Conservation (phyloP, 2,888 invertebrate species). For the Diarsia brunnea region DNA sequence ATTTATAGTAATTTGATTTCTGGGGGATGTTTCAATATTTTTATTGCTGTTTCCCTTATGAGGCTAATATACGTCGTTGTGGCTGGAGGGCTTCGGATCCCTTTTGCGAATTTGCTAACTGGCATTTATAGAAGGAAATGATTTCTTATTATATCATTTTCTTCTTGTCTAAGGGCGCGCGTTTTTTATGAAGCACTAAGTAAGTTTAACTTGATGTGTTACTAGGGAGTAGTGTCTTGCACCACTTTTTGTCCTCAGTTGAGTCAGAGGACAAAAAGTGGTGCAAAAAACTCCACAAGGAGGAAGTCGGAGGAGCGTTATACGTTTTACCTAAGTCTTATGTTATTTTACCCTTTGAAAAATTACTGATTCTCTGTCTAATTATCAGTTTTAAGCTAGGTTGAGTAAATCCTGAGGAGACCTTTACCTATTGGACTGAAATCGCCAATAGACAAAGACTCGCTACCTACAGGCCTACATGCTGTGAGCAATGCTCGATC, state of each 20-base stretch:
- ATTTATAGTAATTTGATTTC: conserved; percentile 50
- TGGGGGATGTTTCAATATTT: conserved; percentile 34
- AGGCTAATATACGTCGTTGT: not conserved
- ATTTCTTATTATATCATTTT: not conserved
- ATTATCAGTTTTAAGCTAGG: not conserved
- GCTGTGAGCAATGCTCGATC: not conserved
- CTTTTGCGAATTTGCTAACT: conserved; percentile 11
- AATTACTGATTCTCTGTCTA: not conserved
- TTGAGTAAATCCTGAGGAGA: not conserved
- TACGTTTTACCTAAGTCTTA: not conserved
- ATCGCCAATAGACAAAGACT: not conserved
- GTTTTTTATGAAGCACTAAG: not conserved
- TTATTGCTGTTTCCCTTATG: conserved; percentile 3
- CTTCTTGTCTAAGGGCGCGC: not conserved
- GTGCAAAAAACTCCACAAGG: too few species aligned
- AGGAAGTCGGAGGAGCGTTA: not conserved
- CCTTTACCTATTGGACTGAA: too few species aligned
- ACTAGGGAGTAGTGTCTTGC: not conserved
- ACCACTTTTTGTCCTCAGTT: not conserved
- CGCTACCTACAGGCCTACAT: not conserved
- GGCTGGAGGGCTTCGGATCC: not conserved
- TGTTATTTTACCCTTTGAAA: not conserved
- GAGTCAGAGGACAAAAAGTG: too few species aligned
- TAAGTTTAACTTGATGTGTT: not conserved
- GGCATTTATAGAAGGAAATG: not conserved